Percentiles rank a stretch among this genome's conserved stretches.
phyloP scores from a whole-genome alignment of 1,140 invertebrate species.

The Neomicropteryx cornuta region DNA sequence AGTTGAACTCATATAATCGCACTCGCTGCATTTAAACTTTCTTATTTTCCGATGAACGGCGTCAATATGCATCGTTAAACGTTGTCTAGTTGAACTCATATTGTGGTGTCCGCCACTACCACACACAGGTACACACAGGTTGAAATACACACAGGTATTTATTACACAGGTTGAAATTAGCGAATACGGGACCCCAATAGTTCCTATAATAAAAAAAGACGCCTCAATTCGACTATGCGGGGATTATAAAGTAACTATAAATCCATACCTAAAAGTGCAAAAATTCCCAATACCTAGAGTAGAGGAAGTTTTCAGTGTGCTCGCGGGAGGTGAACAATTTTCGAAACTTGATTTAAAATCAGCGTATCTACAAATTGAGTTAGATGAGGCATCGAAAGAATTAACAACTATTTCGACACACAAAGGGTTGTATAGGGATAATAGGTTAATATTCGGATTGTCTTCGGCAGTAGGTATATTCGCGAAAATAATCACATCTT shows the following conservation, averaged over 20 bases:
- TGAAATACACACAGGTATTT: no score
- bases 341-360: conserved; percentile 21
- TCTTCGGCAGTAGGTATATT: conserved; percentile 22
- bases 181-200: conserved; percentile 28
- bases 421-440: conserved; percentile 21
- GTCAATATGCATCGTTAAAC: no score
- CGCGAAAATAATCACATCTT: conserved; percentile 21
- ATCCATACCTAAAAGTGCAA: conserved; percentile 13
- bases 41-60: no score
- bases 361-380: conserved; percentile 20
- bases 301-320: conserved; percentile 16
- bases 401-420: conserved; percentile 21
- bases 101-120: no score
- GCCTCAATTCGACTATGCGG: conserved; percentile 23
- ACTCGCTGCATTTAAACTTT: no score
- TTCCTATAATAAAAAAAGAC: conserved; percentile 18
- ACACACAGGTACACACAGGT: no score
- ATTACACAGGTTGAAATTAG: conserved; percentile 9
- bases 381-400: conserved; percentile 17
- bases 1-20: no score
- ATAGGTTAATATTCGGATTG: conserved; percentile 21
- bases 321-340: conserved; percentile 17
- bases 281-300: conserved; percentile 17
- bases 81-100: no score
- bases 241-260: conserved; percentile 20